Base-by-base conservation (phyloP, 1,140 invertebrate species). In the Drosophila miranda region DNA sequence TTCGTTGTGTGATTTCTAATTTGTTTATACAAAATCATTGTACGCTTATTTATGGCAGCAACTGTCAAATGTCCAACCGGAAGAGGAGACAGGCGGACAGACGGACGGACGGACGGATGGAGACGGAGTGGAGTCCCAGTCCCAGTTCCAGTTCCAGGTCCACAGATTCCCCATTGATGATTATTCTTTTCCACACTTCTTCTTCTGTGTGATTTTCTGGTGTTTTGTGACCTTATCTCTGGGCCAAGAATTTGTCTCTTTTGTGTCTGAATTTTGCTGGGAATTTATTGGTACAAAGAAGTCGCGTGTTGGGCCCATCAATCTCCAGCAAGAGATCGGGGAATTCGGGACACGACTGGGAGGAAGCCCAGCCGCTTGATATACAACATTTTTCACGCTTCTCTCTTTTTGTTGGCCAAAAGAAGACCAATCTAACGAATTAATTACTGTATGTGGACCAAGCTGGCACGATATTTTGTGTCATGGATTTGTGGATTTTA, bases 231-330 rank as follows among this genome's bases (percentile, higher is more conserved):
- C 50, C 81, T 76, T 87, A 77, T 81, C 77, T 75, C 43, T n/a
- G 11, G n/a, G 53, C 43, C 46, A 52, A 53, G 70, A 74, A 74
- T 74, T 74, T 74, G 53, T 55, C 53, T 52, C 50, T 52, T 52
- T 63, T 63, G 38, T 69, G 73, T 69, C 66, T 76, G 74, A 76
- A 70, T 76, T 76, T 76, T 77, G 78, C 69, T 83, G 69, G 76
- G 69, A 89, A 90, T 89, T 90, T 90, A 90, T 90, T 81, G 61
- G 84, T 88, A 90, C 88, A 89, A 79, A 84, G 50, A 68, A 76
- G 80, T 67, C 75, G 75, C 75, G 75, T 73, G 73, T 82, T 67
- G 64, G 68, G 69, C 59, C 75, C 88, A 90, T 90, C 88, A 88
- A 90, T 90, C 34, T 38, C 34, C 88, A 87, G 77, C n/a, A 38